These are phyloP conservation scores for Plotosus lineatus DNA, from an alignment of 2,113 vertebrate species.

Conservation along the genomic window DNA sequence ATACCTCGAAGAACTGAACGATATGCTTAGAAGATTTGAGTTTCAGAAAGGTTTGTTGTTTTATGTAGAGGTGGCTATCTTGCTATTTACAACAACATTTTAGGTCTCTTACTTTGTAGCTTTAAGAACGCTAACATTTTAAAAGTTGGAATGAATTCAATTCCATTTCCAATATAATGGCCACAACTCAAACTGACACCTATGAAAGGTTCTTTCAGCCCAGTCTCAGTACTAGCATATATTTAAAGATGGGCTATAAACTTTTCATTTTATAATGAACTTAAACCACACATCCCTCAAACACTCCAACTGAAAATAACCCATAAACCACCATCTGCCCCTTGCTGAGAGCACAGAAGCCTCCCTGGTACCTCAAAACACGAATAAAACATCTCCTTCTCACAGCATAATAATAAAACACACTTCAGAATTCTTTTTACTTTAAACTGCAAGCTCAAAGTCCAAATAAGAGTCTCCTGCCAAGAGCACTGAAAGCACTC, in stretches of 20 bases:
- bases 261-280: not conserved
- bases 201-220: not conserved
- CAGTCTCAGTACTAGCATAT: not conserved
- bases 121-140: not conserved
- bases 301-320: not conserved
- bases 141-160: conserved; percentile 30
- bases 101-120: conserved; percentile 1
- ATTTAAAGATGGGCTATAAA: not conserved
- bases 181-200: conserved; percentile 6
- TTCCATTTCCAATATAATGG: conserved; percentile 19
- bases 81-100: conserved; percentile 38
- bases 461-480: conserved; percentile 26
- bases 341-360: not conserved
- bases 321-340: not conserved
- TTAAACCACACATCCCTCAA: not conserved
- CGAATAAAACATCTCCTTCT: conserved; percentile 2
- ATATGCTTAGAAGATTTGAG: conserved; percentile 36
- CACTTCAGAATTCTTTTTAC: not conserved
- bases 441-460: conserved; percentile 38
- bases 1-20: too few species aligned
- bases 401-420: conserved; percentile 5
- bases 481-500: conserved; percentile 36
- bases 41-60: conserved; percentile 42
- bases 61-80: conserved; percentile 11
- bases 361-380: conserved; percentile 18